These are phyloP conservation scores for Dromaius novaehollandiae DNA, from an alignment of 2,113 vertebrate genomes.

Conservation along the genomic window DNA sequence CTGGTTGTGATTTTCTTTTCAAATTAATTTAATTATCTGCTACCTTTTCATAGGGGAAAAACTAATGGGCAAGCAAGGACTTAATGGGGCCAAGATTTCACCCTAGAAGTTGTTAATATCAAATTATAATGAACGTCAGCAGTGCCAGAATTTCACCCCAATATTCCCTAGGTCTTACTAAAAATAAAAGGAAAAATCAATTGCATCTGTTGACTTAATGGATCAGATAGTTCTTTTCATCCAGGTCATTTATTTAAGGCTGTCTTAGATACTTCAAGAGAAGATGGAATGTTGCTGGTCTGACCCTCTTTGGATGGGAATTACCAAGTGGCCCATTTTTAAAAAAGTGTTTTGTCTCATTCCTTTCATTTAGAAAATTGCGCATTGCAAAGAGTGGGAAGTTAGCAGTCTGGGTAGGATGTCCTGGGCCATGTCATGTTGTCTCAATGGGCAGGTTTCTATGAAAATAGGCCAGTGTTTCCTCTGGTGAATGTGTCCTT, in stretches of 20 bases:
- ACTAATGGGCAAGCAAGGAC: neutral
- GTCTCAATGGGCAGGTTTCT: neutral
- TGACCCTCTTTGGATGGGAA: neutral
- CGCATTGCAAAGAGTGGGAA: neutral
- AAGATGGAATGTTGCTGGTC: neutral
- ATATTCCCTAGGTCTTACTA: neutral
- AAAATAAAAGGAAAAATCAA: neutral
- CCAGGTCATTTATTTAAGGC: neutral
- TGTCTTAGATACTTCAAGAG: neutral
- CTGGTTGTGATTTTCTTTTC: neutral
- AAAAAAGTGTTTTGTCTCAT: neutral
- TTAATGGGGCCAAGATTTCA: neutral
- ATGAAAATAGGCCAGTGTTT: neutral
- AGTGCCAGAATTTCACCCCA: neutral
- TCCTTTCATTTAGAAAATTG: neutral
- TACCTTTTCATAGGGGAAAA: neutral
- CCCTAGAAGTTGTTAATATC: neutral
- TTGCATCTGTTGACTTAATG: neutral
- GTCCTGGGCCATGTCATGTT: neutral
- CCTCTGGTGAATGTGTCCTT: neutral
- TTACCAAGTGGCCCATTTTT: neutral
- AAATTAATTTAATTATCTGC: neutral
- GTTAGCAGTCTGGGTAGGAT: neutral
- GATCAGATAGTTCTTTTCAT: neutral
- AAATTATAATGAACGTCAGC: neutral